These are phyloP conservation scores for Petrolisthes manimaculis DNA, from an alignment of 2,888 invertebrate genomes.

Conservation along the genomic window DNA sequence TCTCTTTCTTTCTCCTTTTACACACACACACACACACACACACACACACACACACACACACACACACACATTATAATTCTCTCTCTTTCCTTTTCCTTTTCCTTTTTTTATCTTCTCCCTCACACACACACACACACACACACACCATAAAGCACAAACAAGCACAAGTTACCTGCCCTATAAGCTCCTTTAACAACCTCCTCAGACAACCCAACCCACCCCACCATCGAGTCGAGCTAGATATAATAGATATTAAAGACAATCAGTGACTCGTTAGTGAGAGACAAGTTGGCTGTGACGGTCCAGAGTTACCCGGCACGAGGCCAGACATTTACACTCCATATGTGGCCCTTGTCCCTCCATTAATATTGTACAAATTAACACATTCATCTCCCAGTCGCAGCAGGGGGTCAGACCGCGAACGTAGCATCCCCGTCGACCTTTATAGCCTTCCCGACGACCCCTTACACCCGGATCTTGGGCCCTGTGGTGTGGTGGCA, in stretches of 20 bases:
- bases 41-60: slow-evolving; percentile 20
- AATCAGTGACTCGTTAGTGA: neutral
- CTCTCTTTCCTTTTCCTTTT: neutral
- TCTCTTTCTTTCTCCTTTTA: too few relatives aligned
- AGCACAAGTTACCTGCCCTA: too few relatives aligned
- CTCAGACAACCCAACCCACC: neutral
- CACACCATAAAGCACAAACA: too few relatives aligned
- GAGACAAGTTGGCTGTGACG: slow-evolving; percentile 21
- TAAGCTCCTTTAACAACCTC: too few relatives aligned
- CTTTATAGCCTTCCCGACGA: neutral
- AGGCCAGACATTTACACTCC: slow-evolving; percentile 39
- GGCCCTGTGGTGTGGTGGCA: neutral
- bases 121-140: too few relatives aligned
- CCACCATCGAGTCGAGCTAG: too few relatives aligned
- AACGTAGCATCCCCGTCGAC: neutral
- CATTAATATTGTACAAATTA: slow-evolving; percentile 53
- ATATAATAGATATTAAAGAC: neutral
- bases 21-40: too few relatives aligned
- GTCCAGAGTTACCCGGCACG: neutral
- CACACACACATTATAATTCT: neutral
- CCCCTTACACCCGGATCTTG: neutral
- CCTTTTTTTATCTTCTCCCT: neutral
- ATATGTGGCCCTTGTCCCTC: slow-evolving; percentile 36
- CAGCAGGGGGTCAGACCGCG: slow-evolving; percentile 24
- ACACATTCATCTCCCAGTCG: slow-evolving; percentile 39